Evolutionary conservation across 2,113 vertebrate genomes (phyloP).

Genomic region (Tringa solitaria): DNA sequence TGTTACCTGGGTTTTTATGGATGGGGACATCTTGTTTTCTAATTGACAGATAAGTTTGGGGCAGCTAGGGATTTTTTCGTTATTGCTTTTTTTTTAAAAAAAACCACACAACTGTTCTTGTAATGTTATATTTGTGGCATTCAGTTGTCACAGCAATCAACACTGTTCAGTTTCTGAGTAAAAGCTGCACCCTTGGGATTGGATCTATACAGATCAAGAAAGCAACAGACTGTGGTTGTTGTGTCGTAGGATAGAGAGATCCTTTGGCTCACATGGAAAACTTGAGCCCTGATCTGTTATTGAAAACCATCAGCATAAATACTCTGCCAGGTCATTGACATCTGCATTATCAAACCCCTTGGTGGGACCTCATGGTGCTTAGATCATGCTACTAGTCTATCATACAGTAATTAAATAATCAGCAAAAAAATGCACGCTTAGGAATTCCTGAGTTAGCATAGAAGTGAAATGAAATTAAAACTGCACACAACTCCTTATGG

Average conservation of each 20-base stretch:
- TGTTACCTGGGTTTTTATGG: neutral
- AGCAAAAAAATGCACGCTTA: neutral
- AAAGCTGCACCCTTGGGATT: neutral
- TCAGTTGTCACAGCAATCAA: neutral
- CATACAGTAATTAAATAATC: neutral
- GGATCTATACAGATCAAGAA: neutral
- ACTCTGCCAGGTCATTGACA: neutral
- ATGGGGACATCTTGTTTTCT: neutral
- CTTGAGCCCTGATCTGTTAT: neutral
- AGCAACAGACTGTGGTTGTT: neutral
- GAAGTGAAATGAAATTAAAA: neutral
- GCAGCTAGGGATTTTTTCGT: neutral
- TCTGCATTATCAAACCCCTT: neutral
- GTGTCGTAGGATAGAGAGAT: neutral
- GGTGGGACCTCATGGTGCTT: neutral
- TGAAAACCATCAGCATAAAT: conserved; percentile 20
- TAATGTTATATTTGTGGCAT: neutral
- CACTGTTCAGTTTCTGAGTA: neutral
- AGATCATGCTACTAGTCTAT: neutral
- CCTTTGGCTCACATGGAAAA: neutral
- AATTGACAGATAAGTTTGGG: neutral
- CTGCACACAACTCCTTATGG: neutral
- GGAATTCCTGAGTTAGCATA: neutral
- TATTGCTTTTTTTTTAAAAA: neutral
- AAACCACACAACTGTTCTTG: neutral